Percentiles rank a stretch among this genome's conserved stretches.
Evolutionary conservation across 23 tunicate genomes (phyloP).

Genomic region (Oikopleura dioica): DNA sequence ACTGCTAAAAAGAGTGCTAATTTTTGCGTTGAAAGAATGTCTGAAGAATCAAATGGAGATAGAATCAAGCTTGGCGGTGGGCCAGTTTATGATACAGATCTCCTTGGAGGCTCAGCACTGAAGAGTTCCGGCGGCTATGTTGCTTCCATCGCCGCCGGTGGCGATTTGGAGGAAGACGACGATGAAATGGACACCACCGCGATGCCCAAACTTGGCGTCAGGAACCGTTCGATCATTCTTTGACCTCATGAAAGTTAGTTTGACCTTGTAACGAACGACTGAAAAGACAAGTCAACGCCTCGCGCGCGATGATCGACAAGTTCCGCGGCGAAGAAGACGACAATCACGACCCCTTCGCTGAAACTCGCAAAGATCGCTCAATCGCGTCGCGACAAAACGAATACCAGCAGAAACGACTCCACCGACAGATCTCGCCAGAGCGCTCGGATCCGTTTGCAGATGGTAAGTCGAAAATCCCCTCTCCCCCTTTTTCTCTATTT

Average conservation of each 20-base stretch:
- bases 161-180: not conserved
- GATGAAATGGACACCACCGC: not conserved
- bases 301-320: not conserved
- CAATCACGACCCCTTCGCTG: constrained; percentile 57
- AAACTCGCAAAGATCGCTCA: constrained; percentile 33
- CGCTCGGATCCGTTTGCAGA: constrained; percentile 85
- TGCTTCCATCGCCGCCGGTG: not conserved
- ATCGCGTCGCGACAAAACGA: constrained; percentile 46
- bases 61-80: not conserved
- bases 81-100: not conserved
- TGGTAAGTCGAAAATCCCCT: too few relatives aligned
- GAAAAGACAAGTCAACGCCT: not conserved
- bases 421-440: constrained; percentile 51
- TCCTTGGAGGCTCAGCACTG: not conserved
- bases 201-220: not conserved
- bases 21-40: too few relatives aligned
- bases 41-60: too few relatives aligned
- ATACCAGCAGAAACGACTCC: constrained; percentile 41
- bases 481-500: too few relatives aligned
- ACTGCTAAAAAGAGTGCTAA: too few relatives aligned
- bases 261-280: not conserved
- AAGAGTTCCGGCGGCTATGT: not conserved
- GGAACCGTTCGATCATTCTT: not conserved
- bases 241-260: not conserved
- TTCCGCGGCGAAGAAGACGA: not conserved